Base-by-base conservation (phyloP, 2,797 vertebrate species). In the Trichosurus vulpecula region DNA sequence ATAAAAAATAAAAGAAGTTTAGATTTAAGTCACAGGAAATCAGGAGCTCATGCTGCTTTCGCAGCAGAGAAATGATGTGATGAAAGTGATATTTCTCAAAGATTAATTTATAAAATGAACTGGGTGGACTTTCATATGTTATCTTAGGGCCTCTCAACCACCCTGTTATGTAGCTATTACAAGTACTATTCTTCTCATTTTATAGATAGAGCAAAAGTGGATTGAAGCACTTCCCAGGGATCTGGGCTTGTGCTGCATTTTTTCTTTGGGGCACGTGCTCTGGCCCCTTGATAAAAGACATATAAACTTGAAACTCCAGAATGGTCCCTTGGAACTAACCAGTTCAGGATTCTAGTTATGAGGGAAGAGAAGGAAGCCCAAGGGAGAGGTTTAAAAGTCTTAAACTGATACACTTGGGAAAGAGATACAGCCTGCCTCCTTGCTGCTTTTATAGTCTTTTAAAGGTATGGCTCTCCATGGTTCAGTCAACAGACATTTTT, bases 81-180 rank as follows among this genome's bases (percentile, higher is more conserved):
- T 74, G 55, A 95, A 91, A 93, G 35, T 41, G 30, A 14, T 90
- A 31, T 90, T 97, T 96, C 90, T 22, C 16, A 74, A 74, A 41
- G 66, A 74, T 74, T 74, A 74, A 41, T 74, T 41, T 74, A 19
- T 25, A 74, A 74, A 74, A 74, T 74, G 66, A 41, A 41, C 19
- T 41, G 66, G 0, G 41, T 41, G 29, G 66, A 74, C n/a, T 74
- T 41, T 41, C 19, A 22, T 25, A 41, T 41, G 16, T 41, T 74
- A 41, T 41, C n/a, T 22, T 74, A 74, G n/a, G 13, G 66, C 6
- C n/a, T 74, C 6, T 41, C 16, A 74, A 74, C 6, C 12, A 14
- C 31, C n/a, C 66, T 74, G 66, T 22, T 74, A 74, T 74, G 66
- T 25, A 22, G n/a, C 66, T 74, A 22, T 41, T 74, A 74, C n/a